Evolutionary conservation across 2,113 vertebrate genomes (phyloP), one percentile per base, ranked within the genome.

Genomic region (Phycodurus eques): DNA sequence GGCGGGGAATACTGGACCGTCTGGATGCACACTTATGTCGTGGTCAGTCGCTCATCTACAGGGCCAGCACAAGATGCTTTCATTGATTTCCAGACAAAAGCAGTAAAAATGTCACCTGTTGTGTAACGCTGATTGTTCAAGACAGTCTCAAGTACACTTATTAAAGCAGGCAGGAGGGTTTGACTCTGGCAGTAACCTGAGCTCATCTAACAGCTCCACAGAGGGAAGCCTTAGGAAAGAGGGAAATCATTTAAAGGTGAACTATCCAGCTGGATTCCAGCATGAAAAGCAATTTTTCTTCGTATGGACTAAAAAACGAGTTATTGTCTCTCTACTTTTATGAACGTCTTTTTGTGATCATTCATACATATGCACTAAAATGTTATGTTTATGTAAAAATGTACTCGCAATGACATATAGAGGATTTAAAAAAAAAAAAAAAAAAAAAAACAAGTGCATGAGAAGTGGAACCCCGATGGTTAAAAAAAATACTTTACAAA

Each of bases 181-280:
- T 86, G 82, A 82, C 74, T 82, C 66, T 67, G 62, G 74, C 79
- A 62, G 68, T 39, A 76, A 73, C 79, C 80, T 79, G 78, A 78
- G 79, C 74, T 83, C 73, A 79, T 71, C 81, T 77, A 79, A 71
- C 71, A 60, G 82, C 72, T 70, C 83, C 72, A 39, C 68, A 47
- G 82, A 85, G 80, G 54, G 56, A 76, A 15, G 57, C n/a, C 11
- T 43, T 31, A 63, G 71, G 77, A 78, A 78, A 44, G 35, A 70
- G 54, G 54, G 73, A 78, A 80, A 76, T 75, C 35, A 39, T 39
- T 39, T 39, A 65, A 78, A 81, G 79, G 78, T 81, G 80, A 84
- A 81, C 56, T 44, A 71, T 79, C 71, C 80, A 80, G 75, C 67
- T 71, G 68, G 51, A 72, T 70, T 68, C 51, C 33, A 69, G 68